A percentile compares a stretch with the other conserved stretches of the same genome.
Conservation (phyloP, 2,888 invertebrate species). For the Mythimna vitellina region DNA sequence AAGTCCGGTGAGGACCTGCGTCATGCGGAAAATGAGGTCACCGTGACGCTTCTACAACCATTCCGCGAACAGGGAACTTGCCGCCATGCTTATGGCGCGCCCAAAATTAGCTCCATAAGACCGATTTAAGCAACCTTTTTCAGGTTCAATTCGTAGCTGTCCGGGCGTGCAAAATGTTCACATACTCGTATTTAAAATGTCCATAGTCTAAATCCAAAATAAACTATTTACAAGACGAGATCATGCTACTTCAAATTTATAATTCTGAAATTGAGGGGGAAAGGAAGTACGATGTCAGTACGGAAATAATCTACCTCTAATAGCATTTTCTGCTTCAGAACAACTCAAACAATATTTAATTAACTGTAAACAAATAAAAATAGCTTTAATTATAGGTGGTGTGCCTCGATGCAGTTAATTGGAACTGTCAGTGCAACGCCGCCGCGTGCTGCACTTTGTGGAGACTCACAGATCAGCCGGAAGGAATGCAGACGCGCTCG, state of each 20-base stretch:
- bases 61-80: too few species aligned
- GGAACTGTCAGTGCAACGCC: constrained; percentile 15
- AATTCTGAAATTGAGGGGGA: neutral
- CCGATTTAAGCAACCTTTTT: too few species aligned
- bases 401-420: constrained; percentile 35
- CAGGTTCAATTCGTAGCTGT: too few species aligned
- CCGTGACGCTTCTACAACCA: too few species aligned
- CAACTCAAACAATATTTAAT: neutral
- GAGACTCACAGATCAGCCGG: constrained; percentile 4
- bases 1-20: too few species aligned
- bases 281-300: neutral
- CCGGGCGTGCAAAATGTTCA: too few species aligned
- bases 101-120: too few species aligned
- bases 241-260: neutral
- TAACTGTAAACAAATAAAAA: neutral
- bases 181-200: too few species aligned
- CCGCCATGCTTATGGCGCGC: too few species aligned
- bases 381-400: constrained; percentile 17
- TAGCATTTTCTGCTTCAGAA: neutral
- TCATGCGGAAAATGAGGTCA: too few species aligned
- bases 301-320: neutral
- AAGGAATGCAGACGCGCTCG: neutral
- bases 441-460: constrained; percentile 1
- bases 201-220: too few species aligned
- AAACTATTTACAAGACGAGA: neutral